Base-by-base conservation (phyloP, 1,140 invertebrate species). In the Centruroides vittatus region DNA sequence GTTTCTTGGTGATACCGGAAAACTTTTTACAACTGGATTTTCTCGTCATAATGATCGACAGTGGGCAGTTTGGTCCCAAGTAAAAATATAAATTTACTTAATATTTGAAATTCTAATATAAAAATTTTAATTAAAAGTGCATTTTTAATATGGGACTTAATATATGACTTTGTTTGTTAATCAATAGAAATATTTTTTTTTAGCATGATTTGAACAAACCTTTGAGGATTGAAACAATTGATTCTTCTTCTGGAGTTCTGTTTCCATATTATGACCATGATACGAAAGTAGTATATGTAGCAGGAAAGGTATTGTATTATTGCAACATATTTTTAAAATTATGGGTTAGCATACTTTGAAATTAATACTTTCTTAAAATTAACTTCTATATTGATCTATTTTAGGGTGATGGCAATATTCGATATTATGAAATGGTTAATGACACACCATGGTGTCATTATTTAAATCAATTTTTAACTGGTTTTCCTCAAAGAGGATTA, bases 221-320 rank as follows among this genome's bases (percentile, higher is more conserved):
- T n/a, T 73, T 94, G 12, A 78, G 79, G 9, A 82, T 82, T 51
- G 88, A 93, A 70, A 87, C 84, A 41, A 86, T 96, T 48, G 93
- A 96, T 72, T 90, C 86, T 62, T 92, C 89, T 0, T 93, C 89
- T 52, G 93, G 92, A 8, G 85, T 96, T 59, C 80, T 96, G 3
- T 89, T 93, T 74, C 93, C 93, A 0, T 93, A 86, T 73, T 96
- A 88, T 75, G 93, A 98, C 74, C 80, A 86, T 68, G 93, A 98
- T 73, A 93, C 89, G 12, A 86, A 85, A 70, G 84, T 96, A 71
- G 83, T 93, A 50, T 89, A 82, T 71, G 71, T 89, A 35, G 84
- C 85, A 53, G 87, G 86, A 62, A 89, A 89, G 78, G 86, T 85
- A 74, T 73, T 69, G 54, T 41, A 58, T 58, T 23, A 23, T 23